Evolutionary conservation across 2,797 vertebrate species (phyloP), one percentile per base, ranked within the genome.

Genomic region (Syngnathus acus): DNA sequence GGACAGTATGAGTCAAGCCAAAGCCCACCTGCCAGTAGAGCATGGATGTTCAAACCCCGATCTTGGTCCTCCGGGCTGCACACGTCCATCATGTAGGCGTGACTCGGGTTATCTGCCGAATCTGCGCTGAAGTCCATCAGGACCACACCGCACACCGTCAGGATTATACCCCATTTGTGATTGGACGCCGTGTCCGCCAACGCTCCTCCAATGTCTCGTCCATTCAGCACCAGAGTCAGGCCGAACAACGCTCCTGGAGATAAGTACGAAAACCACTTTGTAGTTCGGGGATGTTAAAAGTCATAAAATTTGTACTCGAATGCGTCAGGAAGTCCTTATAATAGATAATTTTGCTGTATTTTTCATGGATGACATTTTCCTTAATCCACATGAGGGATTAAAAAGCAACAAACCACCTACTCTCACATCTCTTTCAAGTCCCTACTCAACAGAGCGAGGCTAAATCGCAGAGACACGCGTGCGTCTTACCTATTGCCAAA

Each of bases 41-140:
- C 96, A 0, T 99, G 97, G 75, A 98, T 95, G 78, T 98, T 99
- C 62, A 99, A 91, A 4, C 96, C 97, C 1, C 95, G 86, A 76
- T 99, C 97, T 84, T 99, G 97, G 84, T 99, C 97, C 42, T 90
- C 92, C 0, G 97, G 95, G 78, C 94, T 89, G 77, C 96, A 98
- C 8, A 99, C 96, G 2, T 99, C 97, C 95, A 98, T 98, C 95
- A 99, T 98, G 87, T 99, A 99, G 42, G 96, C 96, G 0, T 98
- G 96, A 73, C 95, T 98, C 1, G 97, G 97, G 80, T 94, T 98
- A 81, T 99, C 97, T 0, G 96, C 95, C 0, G 97, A 98, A 85
- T 99, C 97, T 0, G 97, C 97, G 0, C 95, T 98, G 86, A 99
- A 98, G 88, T 99, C 97, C 96, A 98, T 96, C 67, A 99, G 89